Evolutionary conservation across 1,140 invertebrate genomes (phyloP).

Genomic region (Leptoteleia sp.): DNA sequence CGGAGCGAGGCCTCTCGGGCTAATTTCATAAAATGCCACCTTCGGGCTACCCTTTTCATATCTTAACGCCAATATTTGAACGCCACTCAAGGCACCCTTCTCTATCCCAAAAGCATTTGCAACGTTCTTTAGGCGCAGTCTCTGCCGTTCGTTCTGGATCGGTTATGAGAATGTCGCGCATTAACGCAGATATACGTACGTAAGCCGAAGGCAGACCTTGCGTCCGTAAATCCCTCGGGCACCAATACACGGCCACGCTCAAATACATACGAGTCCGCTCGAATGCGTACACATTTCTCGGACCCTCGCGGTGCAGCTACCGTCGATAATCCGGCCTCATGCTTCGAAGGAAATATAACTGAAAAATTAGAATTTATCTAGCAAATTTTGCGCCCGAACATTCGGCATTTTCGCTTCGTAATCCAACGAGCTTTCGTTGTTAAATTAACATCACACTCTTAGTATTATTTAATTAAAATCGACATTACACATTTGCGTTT

Average conservation of each 20-base stretch:
- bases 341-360: conserved; percentile 43
- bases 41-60: conserved; percentile 26
- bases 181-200: conserved; percentile 62
- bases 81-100: conserved; percentile 37
- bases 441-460: too few species aligned
- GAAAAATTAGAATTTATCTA: conserved; percentile 33
- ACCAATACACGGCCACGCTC: conserved; percentile 21
- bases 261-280: conserved; percentile 25
- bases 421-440: too few species aligned
- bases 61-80: conserved; percentile 52
- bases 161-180: conserved; percentile 64
- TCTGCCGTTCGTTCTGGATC: conserved; percentile 42
- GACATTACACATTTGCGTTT: too few species aligned
- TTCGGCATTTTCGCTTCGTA: too few species aligned
- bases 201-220: conserved; percentile 60
- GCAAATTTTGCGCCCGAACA: background rate
- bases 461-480: too few species aligned
- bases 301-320: conserved; percentile 50
- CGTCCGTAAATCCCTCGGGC: conserved; percentile 61
- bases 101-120: conserved; percentile 24
- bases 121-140: conserved; percentile 28
- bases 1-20: background rate
- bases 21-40: conserved; percentile 43
- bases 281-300: conserved; percentile 32
- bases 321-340: conserved; percentile 56